phyloP scores from a whole-genome alignment of 2,797 vertebrate genomes.

The Danio albolineatus region DNA sequence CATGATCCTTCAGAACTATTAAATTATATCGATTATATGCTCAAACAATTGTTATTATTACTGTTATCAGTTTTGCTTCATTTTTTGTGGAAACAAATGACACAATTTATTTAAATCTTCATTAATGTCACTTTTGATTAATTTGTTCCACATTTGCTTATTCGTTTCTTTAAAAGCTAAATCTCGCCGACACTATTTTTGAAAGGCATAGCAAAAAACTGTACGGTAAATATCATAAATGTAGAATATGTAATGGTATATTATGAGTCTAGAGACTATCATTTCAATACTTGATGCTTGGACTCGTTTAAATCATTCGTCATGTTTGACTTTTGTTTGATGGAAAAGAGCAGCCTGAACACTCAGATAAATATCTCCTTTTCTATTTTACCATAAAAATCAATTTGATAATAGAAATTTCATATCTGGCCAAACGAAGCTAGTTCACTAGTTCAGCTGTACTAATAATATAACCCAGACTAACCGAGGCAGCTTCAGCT shows the following conservation, averaged over 20 bases:
- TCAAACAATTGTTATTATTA: background rate
- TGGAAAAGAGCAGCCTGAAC: background rate
- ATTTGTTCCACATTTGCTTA: background rate
- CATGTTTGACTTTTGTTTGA: background rate
- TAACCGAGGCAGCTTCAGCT: slow-evolving; percentile 80
- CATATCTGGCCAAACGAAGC: background rate
- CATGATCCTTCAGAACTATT: background rate
- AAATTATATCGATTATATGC: background rate
- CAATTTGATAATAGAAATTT: background rate
- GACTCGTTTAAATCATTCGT: background rate
- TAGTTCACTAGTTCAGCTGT: no score
- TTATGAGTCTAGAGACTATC: background rate
- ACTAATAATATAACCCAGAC: slow-evolving; percentile 22
- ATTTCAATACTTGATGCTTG: background rate
- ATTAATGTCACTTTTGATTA: no score
- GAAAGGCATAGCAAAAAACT: background rate
- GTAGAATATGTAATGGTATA: background rate
- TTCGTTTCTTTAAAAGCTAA: background rate
- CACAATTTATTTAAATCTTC: no score
- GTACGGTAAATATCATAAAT: background rate
- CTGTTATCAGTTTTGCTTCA: background rate
- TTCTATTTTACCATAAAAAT: background rate
- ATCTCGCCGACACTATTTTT: background rate
- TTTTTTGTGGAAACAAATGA: no score
- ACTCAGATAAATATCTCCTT: background rate